A percentile compares a stretch with the other conserved stretches of the same genome.
Evolutionary conservation across 2,113 vertebrate species (phyloP).

Genomic region (Cebidichthys violaceus): DNA sequence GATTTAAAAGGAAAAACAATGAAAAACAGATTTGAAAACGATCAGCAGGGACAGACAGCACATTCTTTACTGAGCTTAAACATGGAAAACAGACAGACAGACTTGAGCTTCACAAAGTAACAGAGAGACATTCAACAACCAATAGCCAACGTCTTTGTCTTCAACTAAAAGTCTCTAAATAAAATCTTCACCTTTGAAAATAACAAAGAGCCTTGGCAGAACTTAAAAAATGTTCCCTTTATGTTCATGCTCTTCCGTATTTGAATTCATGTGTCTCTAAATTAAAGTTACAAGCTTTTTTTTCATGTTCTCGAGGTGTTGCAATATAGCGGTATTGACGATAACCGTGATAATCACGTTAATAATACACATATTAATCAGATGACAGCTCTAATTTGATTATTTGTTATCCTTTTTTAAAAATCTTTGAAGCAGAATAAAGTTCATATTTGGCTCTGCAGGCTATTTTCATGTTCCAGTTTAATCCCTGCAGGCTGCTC

Average conservation of each 20-base stretch:
- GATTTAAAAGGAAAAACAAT: neutral
- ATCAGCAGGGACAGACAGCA: neutral
- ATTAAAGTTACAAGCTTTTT: neutral
- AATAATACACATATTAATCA: neutral
- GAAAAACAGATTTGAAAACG: neutral
- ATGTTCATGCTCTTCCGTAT: neutral
- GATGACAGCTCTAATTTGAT: neutral
- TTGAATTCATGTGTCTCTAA: neutral
- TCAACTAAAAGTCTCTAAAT: neutral
- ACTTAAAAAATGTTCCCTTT: neutral
- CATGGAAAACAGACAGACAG: neutral
- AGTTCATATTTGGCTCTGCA: neutral
- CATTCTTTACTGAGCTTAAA: neutral
- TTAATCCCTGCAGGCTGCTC: neutral
- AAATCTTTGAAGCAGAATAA: neutral
- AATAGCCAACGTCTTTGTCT: too few relatives aligned
- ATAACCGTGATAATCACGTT: neutral
- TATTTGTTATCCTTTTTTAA: neutral
- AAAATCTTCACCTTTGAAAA: neutral
- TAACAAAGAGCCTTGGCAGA: neutral
- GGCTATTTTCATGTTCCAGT: neutral
- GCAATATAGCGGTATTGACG: neutral
- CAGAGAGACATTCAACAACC: neutral
- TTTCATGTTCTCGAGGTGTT: neutral
- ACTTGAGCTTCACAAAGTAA: neutral